A percentile compares a stretch with the other conserved stretches of the same genome.
phyloP scores from a whole-genome alignment of 2,113 vertebrate genomes.

The Telmatochromis bifrenatus region DNA sequence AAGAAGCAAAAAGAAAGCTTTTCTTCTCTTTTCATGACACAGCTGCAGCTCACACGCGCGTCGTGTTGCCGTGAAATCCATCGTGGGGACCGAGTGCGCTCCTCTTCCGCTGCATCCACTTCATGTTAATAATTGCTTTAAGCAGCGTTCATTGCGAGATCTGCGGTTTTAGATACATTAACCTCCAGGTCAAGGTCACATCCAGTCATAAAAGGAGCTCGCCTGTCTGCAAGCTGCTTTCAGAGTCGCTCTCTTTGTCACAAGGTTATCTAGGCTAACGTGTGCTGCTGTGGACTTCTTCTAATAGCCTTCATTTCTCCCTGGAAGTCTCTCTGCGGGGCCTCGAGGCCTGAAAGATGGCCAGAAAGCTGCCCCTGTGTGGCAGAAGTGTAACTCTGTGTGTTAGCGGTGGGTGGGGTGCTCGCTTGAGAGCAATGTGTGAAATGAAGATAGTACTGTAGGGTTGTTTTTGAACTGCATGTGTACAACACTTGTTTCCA shows the following conservation, averaged over 20 bases:
- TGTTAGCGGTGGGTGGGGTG: slow-evolving; percentile 36
- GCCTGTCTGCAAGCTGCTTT: slow-evolving; percentile 28
- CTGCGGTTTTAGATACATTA: slow-evolving; percentile 22
- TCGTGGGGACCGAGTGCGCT: not conserved
- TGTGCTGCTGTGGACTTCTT: not conserved
- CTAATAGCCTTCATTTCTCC: slow-evolving; percentile 5
- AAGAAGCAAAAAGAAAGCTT: not conserved
- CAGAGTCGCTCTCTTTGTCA: not conserved
- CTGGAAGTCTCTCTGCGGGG: not conserved
- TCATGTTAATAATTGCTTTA: slow-evolving; percentile 30
- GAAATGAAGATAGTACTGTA: slow-evolving; percentile 12
- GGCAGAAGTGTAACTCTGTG: not conserved
- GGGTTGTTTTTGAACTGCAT: not conserved
- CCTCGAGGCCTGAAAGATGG: not conserved
- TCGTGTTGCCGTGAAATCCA: not conserved
- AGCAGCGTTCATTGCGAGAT: not conserved
- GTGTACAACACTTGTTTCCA: not conserved
- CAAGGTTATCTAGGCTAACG: not conserved
- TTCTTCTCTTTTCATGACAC: not conserved
- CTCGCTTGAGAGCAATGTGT: slow-evolving; percentile 40
- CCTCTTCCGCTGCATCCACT: not conserved
- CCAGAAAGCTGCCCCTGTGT: not conserved
- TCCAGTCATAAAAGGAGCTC: slow-evolving; percentile 16
- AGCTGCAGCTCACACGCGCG: not conserved
- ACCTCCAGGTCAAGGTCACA: slow-evolving; percentile 25